These are phyloP conservation scores for Papilio gigon DNA, from an alignment of 2,888 invertebrate species.

Conservation along the genomic window DNA sequence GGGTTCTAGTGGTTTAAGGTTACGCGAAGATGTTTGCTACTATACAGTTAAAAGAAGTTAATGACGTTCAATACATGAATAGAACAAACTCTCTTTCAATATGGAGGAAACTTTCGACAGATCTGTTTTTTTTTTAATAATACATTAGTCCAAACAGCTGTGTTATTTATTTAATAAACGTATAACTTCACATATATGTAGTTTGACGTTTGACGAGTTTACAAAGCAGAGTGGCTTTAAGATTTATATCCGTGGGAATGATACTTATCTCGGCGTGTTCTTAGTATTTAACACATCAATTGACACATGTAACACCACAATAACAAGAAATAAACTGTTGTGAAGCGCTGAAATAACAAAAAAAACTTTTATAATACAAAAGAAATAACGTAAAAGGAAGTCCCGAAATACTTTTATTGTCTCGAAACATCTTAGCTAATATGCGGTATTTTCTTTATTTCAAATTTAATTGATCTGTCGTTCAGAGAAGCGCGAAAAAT, in stretches of 20 bases:
- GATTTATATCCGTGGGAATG: slow-evolving; percentile 8
- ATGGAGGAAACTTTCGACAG: background rate
- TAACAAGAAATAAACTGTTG: background rate
- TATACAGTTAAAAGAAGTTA: background rate
- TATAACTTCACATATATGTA: background rate
- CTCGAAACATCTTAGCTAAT: no score
- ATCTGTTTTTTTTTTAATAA: background rate
- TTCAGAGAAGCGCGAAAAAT: no score
- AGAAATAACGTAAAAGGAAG: no score
- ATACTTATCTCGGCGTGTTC: slow-evolving; percentile 15
- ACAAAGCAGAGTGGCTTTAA: slow-evolving; percentile 1
- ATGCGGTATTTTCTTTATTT: no score
- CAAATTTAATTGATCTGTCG: no score
- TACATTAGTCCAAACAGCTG: background rate
- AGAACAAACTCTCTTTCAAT: background rate
- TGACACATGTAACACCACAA: background rate
- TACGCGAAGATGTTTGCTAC: background rate
- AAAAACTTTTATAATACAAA: no score
- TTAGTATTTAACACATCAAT: background rate
- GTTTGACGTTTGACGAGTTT: background rate
- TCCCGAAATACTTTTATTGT: no score
- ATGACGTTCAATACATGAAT: background rate
- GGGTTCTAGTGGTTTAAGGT: background rate
- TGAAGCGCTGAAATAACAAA: background rate
- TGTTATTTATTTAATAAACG: background rate